Base-by-base conservation (phyloP, 2,797 vertebrate genomes). In the Arctocebus calabarensis region DNA sequence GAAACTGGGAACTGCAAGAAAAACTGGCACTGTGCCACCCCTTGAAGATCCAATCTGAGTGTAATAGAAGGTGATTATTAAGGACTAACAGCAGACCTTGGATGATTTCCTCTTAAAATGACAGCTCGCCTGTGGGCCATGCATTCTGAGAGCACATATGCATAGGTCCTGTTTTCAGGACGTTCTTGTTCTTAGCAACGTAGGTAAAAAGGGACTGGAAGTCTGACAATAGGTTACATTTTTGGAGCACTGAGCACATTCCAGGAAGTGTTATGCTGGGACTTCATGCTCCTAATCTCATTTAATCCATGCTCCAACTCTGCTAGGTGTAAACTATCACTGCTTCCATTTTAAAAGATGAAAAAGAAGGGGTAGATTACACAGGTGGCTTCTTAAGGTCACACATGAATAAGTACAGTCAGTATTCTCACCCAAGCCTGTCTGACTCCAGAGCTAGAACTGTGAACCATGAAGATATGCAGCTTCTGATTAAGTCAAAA, bases 51-150 rank as follows among this genome's bases (percentile, higher is more conserved):
- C 98, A 97, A 98, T 98, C 97, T 98, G 98, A 98, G 98, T 98
- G 97, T 98, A 98, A 99, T 98, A 98, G 98, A 98, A 98, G 98
- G 97, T 98, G 98, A 98, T 98, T 99, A 98, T 98, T 98, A 98
- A 98, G 96, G 98, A 98, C 98, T 98, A 98, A 98, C 98, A 97
- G 98, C 98, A 98, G 96, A 98, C 98, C 98, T 99, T 98, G 98
- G 98, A 98, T 98, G 98, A 97, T 98, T 98, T 98, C 98, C 97
- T 98, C 98, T 98, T 98, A 98, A 98, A 98, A 98, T 98, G 98
- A 98, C 98, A 98, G 98, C 97, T 97, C 96, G 96, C 96, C 98
- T 98, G 96, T 96, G 96, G 97, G 96, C 96, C 91, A 79, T 95
- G 97, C 96, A 94, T 97, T 97, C 96, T 88, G 84, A 84, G 52